Evolutionary conservation across 2,113 vertebrate genomes (phyloP).

Genomic region (Solea solea): DNA sequence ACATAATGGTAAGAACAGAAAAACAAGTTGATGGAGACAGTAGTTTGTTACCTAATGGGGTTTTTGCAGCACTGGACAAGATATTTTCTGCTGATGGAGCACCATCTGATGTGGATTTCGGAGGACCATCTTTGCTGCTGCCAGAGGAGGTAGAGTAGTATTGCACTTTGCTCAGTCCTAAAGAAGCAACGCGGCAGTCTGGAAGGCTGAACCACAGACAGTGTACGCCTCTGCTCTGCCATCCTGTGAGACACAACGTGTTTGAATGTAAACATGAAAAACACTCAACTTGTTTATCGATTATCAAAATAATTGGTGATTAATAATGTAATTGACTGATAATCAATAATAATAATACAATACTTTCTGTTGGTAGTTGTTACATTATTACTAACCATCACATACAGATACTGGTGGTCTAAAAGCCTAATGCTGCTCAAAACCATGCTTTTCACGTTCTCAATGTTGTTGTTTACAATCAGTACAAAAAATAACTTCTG

Average conservation of each 20-base stretch:
- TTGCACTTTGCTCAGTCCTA: slow-evolving; percentile 81
- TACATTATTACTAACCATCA: too few species aligned
- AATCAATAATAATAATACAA: too few species aligned
- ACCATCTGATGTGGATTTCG: slow-evolving; percentile 47
- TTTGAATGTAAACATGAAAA: background rate
- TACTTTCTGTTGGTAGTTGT: too few species aligned
- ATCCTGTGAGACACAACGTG: slow-evolving; percentile 78
- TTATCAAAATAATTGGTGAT: too few species aligned
- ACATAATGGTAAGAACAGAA: too few species aligned
- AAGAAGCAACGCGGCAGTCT: slow-evolving; percentile 74
- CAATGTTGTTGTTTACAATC: too few species aligned
- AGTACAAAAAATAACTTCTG: too few species aligned
- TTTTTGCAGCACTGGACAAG: slow-evolving; percentile 44
- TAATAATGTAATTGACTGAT: too few species aligned
- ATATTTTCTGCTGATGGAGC: slow-evolving; percentile 47
- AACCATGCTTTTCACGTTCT: too few species aligned
- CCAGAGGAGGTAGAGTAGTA: slow-evolving; percentile 85
- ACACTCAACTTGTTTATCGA: too few species aligned
- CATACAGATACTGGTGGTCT: too few species aligned
- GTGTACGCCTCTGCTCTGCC: slow-evolving; percentile 78
- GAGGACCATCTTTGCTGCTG: slow-evolving; percentile 70
- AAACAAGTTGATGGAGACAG: background rate
- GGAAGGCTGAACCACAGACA: slow-evolving; percentile 77
- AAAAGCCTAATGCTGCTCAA: too few species aligned
- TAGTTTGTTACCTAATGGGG: slow-evolving; percentile 54